Percentiles rank a stretch among this genome's conserved stretches.
Evolutionary conservation across 2,113 vertebrate genomes (phyloP).

Genomic region (Xiphophorus couchianus): DNA sequence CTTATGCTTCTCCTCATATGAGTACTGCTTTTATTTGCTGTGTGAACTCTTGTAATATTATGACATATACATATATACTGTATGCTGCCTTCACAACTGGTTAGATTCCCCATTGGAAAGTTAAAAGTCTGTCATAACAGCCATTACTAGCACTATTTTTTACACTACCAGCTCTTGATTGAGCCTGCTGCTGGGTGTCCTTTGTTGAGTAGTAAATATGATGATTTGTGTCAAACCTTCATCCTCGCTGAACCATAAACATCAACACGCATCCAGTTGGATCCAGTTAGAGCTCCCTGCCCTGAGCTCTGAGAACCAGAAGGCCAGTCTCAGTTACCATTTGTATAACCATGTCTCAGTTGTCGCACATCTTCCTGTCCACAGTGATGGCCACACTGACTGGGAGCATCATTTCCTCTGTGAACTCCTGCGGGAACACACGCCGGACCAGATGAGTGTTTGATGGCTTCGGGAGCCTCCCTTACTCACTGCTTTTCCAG

Average conservation of each 20-base stretch:
- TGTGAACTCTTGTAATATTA: too few relatives aligned
- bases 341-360: conserved; percentile 10
- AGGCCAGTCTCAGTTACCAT: conserved; percentile 8
- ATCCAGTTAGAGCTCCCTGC: conserved; percentile 10
- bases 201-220: not conserved
- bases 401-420: conserved; percentile 35
- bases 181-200: not conserved
- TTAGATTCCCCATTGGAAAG: not conserved
- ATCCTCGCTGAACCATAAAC: not conserved
- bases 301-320: conserved; percentile 15
- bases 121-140: not conserved
- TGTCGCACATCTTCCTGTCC: conserved; percentile 12
- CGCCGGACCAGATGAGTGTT: conserved; percentile 4
- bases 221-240: not conserved
- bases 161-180: not conserved
- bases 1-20: not conserved
- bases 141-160: not conserved
- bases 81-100: not conserved
- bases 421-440: conserved; percentile 28
- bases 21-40: not conserved
- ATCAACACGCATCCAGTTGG: conserved; percentile 7
- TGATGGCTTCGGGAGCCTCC: conserved; percentile 1
- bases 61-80: too few relatives aligned
- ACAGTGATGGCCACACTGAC: not conserved
- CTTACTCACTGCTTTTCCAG: conserved; percentile 4